These are phyloP conservation scores for Florisuga fusca DNA, from an alignment of 2,797 vertebrate genomes.

Conservation along the genomic window DNA sequence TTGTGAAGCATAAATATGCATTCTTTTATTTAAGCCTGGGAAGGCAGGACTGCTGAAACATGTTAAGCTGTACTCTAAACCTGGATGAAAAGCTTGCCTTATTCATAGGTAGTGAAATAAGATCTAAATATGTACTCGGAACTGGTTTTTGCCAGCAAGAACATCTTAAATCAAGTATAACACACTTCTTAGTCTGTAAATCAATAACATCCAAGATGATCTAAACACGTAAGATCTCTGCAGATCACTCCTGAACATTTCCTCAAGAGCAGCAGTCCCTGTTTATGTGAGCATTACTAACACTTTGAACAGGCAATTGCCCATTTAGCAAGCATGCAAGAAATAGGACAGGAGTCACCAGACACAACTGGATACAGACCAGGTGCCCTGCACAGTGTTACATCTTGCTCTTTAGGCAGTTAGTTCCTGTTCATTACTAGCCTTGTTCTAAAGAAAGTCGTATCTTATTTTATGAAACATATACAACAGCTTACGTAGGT, in stretches of 20 bases:
- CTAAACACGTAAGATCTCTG: neutral
- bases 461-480: neutral
- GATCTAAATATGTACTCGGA: neutral
- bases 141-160: neutral
- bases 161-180: neutral
- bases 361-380: neutral
- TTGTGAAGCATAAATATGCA: neutral
- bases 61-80: neutral
- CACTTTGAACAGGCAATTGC: fast-evolving
- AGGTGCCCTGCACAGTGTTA: neutral
- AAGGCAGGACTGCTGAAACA: neutral
- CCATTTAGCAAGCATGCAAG: fast-evolving
- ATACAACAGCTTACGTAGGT: neutral
- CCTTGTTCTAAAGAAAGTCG: neutral
- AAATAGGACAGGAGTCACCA: neutral
- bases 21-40: neutral
- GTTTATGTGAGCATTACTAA: neutral
- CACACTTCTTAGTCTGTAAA: neutral
- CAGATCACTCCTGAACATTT: neutral
- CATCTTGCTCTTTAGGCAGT: neutral
- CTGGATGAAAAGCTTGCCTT: neutral
- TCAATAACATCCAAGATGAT: neutral
- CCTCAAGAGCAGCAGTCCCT: neutral
- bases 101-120: neutral
- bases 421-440: neutral